Conservation (phyloP, 2,113 vertebrate species). For the Suncus etruscus region DNA sequence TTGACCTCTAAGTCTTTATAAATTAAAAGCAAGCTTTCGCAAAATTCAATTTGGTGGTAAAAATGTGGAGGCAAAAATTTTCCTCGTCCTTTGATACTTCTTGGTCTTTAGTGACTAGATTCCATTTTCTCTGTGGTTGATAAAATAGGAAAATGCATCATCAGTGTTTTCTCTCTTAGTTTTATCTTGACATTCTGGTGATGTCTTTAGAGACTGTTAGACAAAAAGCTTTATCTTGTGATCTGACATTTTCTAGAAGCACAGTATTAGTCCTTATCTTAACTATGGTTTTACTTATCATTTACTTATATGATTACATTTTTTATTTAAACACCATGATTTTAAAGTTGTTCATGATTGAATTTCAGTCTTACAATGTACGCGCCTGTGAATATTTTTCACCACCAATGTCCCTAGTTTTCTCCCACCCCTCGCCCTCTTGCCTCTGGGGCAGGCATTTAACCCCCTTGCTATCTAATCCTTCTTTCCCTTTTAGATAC, state of each 20-base stretch:
- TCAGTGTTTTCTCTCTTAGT: background rate
- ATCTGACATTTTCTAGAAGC: background rate
- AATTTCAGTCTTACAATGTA: too few species aligned
- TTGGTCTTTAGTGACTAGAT: background rate
- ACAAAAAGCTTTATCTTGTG: slow-evolving; percentile 15
- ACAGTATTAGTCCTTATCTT: background rate
- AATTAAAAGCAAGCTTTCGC: background rate
- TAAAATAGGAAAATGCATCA: background rate
- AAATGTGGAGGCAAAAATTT: background rate
- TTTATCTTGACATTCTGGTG: background rate
- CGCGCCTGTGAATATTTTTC: too few species aligned
- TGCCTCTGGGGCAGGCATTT: too few species aligned
- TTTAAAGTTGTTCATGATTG: too few species aligned
- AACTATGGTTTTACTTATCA: background rate
- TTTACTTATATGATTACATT: background rate
- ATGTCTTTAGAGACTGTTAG: slow-evolving; percentile 16
- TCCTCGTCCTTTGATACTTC: background rate
- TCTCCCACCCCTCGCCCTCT: too few species aligned
- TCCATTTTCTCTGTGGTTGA: background rate
- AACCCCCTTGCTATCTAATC: too few species aligned
- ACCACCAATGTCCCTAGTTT: too few species aligned
- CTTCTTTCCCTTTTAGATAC: too few species aligned
- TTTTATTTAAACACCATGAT: background rate
- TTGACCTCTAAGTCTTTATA: background rate
- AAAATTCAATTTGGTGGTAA: background rate